Percentiles rank a stretch among this genome's conserved stretches.
phyloP scores from a whole-genome alignment of 1,140 invertebrate species.

The Kradibia gibbosae region DNA sequence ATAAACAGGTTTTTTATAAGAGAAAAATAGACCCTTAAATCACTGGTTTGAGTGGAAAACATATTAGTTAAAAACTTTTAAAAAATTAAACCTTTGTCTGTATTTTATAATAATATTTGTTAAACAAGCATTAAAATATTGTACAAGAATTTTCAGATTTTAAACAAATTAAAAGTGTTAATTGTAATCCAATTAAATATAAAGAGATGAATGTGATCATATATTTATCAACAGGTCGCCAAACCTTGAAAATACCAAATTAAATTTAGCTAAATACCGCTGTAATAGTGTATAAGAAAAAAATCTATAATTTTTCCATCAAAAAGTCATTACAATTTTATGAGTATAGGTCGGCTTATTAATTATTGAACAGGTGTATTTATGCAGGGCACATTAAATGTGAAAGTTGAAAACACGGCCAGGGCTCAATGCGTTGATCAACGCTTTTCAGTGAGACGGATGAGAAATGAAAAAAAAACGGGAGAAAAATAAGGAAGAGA shows the following conservation, averaged over 20 bases:
- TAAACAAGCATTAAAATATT: too few relatives aligned
- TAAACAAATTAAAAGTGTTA: too few relatives aligned
- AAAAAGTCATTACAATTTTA: background rate
- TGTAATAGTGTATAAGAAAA: background rate
- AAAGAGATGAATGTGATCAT: too few relatives aligned
- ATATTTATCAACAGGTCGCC: background rate
- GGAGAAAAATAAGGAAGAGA: too few relatives aligned
- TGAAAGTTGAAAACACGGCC: background rate
- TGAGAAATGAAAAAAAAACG: too few relatives aligned
- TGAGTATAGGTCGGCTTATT: background rate
- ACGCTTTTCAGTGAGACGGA: background rate
- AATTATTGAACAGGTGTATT: background rate
- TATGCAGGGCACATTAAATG: background rate
- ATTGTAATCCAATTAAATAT: too few relatives aligned
- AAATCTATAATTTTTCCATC: background rate
- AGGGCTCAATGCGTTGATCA: background rate
- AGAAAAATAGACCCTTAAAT: too few relatives aligned
- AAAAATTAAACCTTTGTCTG: too few relatives aligned
- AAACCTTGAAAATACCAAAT: background rate
- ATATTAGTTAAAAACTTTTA: too few relatives aligned
- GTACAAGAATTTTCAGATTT: too few relatives aligned
- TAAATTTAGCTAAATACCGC: background rate
- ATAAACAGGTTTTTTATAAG: constrained; percentile 2
- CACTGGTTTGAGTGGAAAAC: too few relatives aligned
- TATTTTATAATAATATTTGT: too few relatives aligned